Percentiles rank a stretch among this genome's conserved stretches.
These are phyloP conservation scores for Bombus sibiricus DNA, from an alignment of 1,140 invertebrate genomes.

Conservation along the genomic window DNA sequence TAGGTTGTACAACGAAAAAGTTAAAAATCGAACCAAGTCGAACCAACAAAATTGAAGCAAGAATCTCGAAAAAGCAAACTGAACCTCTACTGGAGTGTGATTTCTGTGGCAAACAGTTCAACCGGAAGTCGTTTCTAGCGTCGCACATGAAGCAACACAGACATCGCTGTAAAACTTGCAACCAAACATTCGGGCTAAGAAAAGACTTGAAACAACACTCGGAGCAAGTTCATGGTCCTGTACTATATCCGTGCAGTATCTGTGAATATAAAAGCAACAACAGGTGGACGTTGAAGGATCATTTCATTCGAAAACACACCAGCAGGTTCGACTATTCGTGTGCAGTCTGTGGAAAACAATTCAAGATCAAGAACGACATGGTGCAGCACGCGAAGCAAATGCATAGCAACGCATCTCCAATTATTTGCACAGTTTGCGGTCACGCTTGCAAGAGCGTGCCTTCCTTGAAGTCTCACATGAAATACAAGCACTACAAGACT, in stretches of 20 bases:
- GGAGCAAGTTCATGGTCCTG: constrained; percentile 66
- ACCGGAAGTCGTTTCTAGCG: constrained; percentile 74
- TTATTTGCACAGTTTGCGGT: constrained; percentile 81
- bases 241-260: constrained; percentile 58
- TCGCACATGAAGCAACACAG: constrained; percentile 76
- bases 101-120: constrained; percentile 76
- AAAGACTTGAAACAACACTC: constrained; percentile 75
- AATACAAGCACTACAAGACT: constrained; percentile 68
- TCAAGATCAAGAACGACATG: constrained; percentile 74
- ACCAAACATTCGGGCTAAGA: constrained; percentile 55
- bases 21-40: no score
- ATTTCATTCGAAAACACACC: constrained; percentile 78
- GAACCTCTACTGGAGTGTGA: constrained; percentile 32
- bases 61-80: background rate
- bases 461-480: constrained; percentile 72
- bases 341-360: constrained; percentile 72
- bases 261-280: constrained; percentile 80
- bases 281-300: constrained; percentile 82
- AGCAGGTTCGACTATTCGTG: constrained; percentile 69
- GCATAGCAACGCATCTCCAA: constrained; percentile 70
- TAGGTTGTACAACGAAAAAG: background rate
- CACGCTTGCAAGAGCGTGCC: constrained; percentile 78
- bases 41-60: background rate
- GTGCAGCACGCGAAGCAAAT: constrained; percentile 59
- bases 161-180: constrained; percentile 62